Evolutionary conservation across 1,140 invertebrate species (phyloP).

Genomic region (Drosophila truncata): DNA sequence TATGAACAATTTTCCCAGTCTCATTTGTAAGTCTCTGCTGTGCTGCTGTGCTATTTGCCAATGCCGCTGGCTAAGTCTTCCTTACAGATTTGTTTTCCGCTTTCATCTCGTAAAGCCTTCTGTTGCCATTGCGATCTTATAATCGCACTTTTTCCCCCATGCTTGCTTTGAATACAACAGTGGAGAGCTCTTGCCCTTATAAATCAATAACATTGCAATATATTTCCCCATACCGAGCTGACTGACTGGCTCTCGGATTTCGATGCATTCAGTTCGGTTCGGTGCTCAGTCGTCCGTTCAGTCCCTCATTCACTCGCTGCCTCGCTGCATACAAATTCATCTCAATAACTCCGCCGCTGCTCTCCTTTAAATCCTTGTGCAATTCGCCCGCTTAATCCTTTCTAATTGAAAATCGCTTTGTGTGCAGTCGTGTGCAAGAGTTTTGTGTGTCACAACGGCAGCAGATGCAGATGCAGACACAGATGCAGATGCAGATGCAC

Average conservation of each 20-base stretch:
- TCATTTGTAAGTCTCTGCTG: conserved; percentile 50
- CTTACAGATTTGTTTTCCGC: conserved; percentile 55
- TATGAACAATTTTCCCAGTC: conserved; percentile 35
- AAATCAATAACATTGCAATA: conserved; percentile 78
- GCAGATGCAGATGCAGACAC: conserved; percentile 24
- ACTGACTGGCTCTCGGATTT: conserved; percentile 47
- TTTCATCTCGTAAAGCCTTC: conserved; percentile 13
- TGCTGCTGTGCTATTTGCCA: conserved; percentile 43
- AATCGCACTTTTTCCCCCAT: conserved; percentile 10
- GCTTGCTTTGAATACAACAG: conserved; percentile 12
- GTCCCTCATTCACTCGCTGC: conserved; percentile 44
- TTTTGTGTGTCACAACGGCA: conserved; percentile 49
- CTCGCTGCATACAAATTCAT: conserved; percentile 66
- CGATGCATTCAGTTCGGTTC: conserved; percentile 53
- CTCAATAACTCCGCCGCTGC: conserved; percentile 70
- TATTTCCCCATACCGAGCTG: conserved; percentile 58
- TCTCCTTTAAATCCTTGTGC: conserved; percentile 75
- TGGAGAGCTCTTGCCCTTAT: conserved; percentile 62
- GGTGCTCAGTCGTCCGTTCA: conserved; percentile 49
- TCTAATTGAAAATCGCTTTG: conserved; percentile 82
- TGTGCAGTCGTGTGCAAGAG: conserved; percentile 42
- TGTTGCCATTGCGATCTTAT: conserved; percentile 22
- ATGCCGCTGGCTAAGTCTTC: conserved; percentile 52
- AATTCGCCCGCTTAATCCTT: conserved; percentile 74
- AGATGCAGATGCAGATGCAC: conserved; percentile 18